phyloP scores from a whole-genome alignment of 2,113 vertebrate species.

The Heptranchias perlo region DNA sequence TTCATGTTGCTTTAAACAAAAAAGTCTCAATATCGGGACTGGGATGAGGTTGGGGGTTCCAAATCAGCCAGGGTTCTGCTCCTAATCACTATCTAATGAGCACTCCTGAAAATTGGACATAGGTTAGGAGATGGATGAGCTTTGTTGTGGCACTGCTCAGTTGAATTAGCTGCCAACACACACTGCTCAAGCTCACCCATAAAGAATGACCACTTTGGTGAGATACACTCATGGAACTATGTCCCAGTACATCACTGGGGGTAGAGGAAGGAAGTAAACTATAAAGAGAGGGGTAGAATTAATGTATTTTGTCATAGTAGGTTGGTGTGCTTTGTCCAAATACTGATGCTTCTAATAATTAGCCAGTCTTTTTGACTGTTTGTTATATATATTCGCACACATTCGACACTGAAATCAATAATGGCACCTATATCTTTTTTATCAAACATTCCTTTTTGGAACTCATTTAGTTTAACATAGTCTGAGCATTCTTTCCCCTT shows the following conservation, averaged over 20 bases:
- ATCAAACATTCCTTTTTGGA: constrained; percentile 62
- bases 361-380: constrained; percentile 62
- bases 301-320: neutral
- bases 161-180: no score
- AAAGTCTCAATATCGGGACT: neutral
- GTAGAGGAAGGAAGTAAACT: neutral
- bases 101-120: no score
- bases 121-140: neutral
- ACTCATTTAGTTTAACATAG: constrained; percentile 55
- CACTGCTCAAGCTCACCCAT: neutral
- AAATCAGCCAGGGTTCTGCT: neutral
- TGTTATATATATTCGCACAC: constrained; percentile 64
- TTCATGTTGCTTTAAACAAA: neutral
- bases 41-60: neutral
- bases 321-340: constrained; percentile 50
- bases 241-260: neutral
- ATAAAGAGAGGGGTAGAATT: neutral
- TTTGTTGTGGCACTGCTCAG: neutral
- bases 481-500: constrained; percentile 48
- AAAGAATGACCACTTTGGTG: neutral
- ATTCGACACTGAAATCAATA: constrained; percentile 46
- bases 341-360: constrained; percentile 61
- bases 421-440: constrained; percentile 49
- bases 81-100: neutral
- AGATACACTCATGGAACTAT: neutral